Base-by-base conservation (phyloP, 2,888 invertebrate genomes). In the Apocheima hispidaria region DNA sequence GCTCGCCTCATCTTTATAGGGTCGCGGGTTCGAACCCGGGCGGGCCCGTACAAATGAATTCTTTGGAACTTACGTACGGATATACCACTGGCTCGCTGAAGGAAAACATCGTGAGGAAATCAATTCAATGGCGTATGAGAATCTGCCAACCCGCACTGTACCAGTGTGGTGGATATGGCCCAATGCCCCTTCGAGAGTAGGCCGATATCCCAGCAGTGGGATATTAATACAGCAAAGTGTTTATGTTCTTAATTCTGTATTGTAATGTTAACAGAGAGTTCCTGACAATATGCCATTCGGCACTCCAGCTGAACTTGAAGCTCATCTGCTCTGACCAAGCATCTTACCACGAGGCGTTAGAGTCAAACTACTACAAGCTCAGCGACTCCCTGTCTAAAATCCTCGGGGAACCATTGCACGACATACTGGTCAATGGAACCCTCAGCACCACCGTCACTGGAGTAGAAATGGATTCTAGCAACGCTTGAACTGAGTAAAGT, bases 301-400 rank as follows among this genome's bases (percentile, higher is more conserved):
- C 98, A 0, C 89, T 99, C 38, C 97, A 97, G 79, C 94, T 98
- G 54, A 99, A 99, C 89, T 96, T 96, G 40, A 96, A 96, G 73
- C 94, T 99, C 68, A 97, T 99, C 75, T 95, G 95, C 65, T 94
- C 95, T 2, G 99, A 99, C 86, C 99, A 99, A 85, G 95, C 96
- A 51, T 97, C 98, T 71, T 99, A 99, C 83, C 99, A 99, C 79
- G 97, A 97, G 80, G 97, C 96, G 5, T 89, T 99, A 33, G 95
- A 96, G 72, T 94, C 96, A 41, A 98, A 98, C 87, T 98, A 97
- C 89, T 96, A 96, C 78, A 97, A 98, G 76, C 93, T 98, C 52
- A 97, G 97, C 74, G 94, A 95, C 58, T 96, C 96, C 10, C 92
- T 98, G 30, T 95, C 96, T 43, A 93, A 93, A 33, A 88, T 97